phyloP scores from a whole-genome alignment of 2,113 vertebrate species.

The Muntiacus muntjak region DNA sequence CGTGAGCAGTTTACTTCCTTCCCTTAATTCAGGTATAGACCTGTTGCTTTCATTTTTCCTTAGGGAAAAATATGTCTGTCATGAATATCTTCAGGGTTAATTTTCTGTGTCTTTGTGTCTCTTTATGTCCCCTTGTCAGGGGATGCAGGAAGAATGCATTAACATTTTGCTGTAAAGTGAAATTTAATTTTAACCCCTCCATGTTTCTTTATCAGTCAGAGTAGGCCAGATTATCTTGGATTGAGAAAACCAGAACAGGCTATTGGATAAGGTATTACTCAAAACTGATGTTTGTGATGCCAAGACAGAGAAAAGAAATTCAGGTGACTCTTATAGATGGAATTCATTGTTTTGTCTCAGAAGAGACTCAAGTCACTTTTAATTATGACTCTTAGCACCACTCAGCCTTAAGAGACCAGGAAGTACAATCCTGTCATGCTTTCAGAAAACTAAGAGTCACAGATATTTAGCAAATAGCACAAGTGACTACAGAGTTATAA shows the following conservation, averaged over 20 bases:
- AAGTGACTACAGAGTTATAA: background rate
- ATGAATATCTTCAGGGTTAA: background rate
- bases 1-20: background rate
- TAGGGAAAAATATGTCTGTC: background rate
- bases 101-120: background rate
- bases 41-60: slow-evolving; percentile 10
- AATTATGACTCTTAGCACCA: background rate
- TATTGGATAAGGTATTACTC: background rate
- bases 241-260: background rate
- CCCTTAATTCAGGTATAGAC: background rate
- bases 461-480: background rate
- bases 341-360: background rate
- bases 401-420: background rate
- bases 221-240: background rate
- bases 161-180: background rate
- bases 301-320: background rate
- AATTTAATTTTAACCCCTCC: slow-evolving; percentile 14
- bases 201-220: background rate
- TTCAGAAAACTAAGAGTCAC: background rate
- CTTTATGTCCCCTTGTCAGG: background rate
- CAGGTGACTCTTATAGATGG: background rate
- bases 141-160: background rate
- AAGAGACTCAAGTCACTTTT: background rate
- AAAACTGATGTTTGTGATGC: background rate
- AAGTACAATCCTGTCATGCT: background rate